Evolutionary conservation across 2,113 vertebrate genomes (phyloP).

Genomic region (Gallinago paraguaiae): DNA sequence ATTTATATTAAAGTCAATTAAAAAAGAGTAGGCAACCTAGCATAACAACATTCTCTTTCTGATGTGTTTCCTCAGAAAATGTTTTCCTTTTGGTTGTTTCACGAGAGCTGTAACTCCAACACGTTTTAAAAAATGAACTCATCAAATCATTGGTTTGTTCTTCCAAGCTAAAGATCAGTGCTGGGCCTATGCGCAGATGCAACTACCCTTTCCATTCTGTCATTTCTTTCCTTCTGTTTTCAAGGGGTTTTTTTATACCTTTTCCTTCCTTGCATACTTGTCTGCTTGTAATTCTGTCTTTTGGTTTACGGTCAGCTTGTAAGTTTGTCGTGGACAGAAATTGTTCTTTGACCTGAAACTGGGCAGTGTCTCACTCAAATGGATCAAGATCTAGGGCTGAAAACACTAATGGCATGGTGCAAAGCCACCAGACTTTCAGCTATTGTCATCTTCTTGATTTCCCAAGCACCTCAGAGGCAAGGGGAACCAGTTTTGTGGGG

Average conservation of each 20-base stretch:
- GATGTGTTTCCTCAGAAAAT: not conserved
- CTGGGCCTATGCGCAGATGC: not conserved
- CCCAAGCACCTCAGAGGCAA: not conserved
- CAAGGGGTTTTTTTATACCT: not conserved
- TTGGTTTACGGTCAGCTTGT: not conserved
- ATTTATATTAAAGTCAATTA: not conserved
- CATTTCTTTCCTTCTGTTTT: not conserved
- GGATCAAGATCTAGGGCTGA: not conserved
- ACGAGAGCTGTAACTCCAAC: not conserved
- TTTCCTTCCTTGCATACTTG: not conserved
- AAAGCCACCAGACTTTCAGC: not conserved
- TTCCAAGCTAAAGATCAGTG: not conserved
- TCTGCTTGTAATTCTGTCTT: not conserved
- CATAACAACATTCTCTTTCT: not conserved
- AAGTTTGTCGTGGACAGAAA: not conserved
- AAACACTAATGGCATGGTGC: not conserved
- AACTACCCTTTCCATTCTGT: not conserved
- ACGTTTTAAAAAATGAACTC: not conserved
- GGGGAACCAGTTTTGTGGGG: not conserved
- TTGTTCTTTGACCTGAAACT: not conserved
- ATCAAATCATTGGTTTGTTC: not conserved
- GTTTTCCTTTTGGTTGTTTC: not conserved
- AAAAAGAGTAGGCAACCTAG: not conserved
- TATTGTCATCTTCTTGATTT: not conserved
- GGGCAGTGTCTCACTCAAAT: not conserved